Percentiles rank a stretch among this genome's conserved stretches.
phyloP scores from a whole-genome alignment of 2,888 invertebrate genomes.

The Campoplex capitator region DNA sequence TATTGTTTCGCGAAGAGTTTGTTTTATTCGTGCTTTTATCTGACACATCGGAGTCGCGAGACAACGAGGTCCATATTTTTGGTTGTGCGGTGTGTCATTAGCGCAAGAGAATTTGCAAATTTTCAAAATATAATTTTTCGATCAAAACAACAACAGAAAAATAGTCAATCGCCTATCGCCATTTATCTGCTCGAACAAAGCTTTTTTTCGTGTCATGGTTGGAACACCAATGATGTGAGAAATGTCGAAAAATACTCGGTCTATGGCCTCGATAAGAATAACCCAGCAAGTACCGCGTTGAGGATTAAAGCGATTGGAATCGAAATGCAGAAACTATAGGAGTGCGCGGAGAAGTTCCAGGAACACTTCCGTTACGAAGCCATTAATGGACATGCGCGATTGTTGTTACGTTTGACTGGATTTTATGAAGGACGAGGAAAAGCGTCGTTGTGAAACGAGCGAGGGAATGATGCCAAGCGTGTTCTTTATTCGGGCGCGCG shows the following conservation, averaged over 20 bases:
- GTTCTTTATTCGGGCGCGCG: neutral
- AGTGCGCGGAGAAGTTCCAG: conserved; percentile 1
- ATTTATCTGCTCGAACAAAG: neutral
- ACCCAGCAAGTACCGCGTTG: neutral
- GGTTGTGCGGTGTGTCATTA: too few relatives aligned
- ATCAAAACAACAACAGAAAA: neutral
- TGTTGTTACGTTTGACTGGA: neutral
- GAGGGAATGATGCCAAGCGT: conserved; percentile 1
- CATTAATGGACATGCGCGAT: conserved; percentile 29
- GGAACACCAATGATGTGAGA: neutral
- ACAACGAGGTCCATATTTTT: too few relatives aligned
- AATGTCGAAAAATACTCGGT: neutral
- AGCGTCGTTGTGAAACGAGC: conserved; percentile 14
- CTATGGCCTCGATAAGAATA: neutral
- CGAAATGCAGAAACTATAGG: neutral
- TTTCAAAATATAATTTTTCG: neutral
- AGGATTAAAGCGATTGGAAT: neutral
- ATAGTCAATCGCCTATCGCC: neutral
- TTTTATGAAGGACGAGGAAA: neutral
- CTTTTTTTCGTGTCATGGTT: neutral
- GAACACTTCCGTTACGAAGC: conserved; percentile 22
- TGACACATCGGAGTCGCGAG: too few relatives aligned
- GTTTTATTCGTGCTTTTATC: neutral
- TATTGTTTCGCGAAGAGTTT: neutral
- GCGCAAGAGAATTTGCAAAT: too few relatives aligned